Evolutionary conservation across 2,797 vertebrate genomes (phyloP), one percentile per base, ranked within the genome.

Genomic region (Onychomys arenicola): DNA sequence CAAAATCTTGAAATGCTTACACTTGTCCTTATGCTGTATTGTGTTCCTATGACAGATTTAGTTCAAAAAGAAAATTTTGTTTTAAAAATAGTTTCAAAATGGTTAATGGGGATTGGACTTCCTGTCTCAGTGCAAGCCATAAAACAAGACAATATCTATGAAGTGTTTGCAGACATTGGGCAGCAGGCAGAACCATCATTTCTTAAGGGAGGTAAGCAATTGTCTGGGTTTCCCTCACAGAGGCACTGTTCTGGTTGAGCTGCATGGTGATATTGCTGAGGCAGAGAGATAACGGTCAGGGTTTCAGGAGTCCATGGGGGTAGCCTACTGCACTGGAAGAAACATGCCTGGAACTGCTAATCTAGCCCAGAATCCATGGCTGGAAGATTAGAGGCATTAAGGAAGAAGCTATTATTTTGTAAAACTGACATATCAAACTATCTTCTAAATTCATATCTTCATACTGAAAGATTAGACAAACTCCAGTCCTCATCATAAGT

Each of bases 11-110:
- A 69, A 57, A 61, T 85, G 61, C 37, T 96, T 34, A 27, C 8
- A 71, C 27, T 25, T 89, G n/a, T 34, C 57, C 46, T 59, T 88
- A 57, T 85, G 75, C n/a, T 84, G 2, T 40, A 14, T 40, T 52
- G 5, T 52, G 46, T 89, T 85, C 63, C 27, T 97, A 49, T 46
- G 85, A 78, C n/a, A 78, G 19, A 65, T 89, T 95, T 90, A 69
- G 85, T 92, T 89, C 52, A 83, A 82, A 92, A 87, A 52, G 27
- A 88, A 8, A 73, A 78, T 85, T 95, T 69, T 61, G 12, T 29
- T 81, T 84, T 94, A 91, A 91, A 93, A 43, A 55, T 43, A 59
- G n/a, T 90, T 93, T 95, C n/a, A 11, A 80, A 91, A 86, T 23
- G 67, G 25, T 57, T 23, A n/a, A 43, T 19, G 3, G n/a, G 43